Evolutionary conservation across 2,797 vertebrate species (phyloP), one percentile per base, ranked within the genome.

Genomic region (Chiloscyllium punctatum): DNA sequence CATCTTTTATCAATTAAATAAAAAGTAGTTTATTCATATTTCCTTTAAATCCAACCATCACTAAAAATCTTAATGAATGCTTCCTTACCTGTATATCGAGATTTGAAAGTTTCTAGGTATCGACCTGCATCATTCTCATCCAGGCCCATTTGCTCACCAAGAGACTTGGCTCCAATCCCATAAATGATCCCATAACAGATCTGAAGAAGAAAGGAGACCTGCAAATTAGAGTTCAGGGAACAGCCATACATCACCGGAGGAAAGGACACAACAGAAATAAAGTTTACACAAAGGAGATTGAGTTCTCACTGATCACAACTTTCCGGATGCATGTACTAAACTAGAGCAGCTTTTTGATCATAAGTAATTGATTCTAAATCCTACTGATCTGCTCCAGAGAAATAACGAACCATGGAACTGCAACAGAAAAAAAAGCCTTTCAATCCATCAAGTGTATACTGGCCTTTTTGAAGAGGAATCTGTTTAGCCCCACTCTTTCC

Each of bases 171-270:
- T 97, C 99, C 99, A 98, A 99, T 99, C 96, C 99, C 99, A 72
- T 99, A 99, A 96, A 99, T 98, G 96, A 99, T 99, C 96, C 99
- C 99, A 96, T 99, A 99, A 97, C 99, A 99, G 97, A 99, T 99
- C 99, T 99, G 96, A 95, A 96, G 96, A 96, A 96, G 79, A 96
- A 37, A 92, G 62, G 7, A 69, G 27, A 25, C 5, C 30, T n/a
- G 25, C 51, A 95, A 25, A 18, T 86, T 68, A 77, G 71, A 53
- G 18, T 9, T 86, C 71, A 42, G n/a, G 33, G 18, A 27, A n/a
- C 21, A 37, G 7, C 11, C 37, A 9, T 84, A 84, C 42, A 84
- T 84, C 82, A 48, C 21, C 37, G 48, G 1, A 42, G 21, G 62
- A n/a, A 88, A 1, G 9, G 21, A 68, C n/a, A 90, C 51, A n/a